These are phyloP conservation scores for Drymodes brunneopygia DNA, from an alignment of 2,113 vertebrate species.

Conservation along the genomic window DNA sequence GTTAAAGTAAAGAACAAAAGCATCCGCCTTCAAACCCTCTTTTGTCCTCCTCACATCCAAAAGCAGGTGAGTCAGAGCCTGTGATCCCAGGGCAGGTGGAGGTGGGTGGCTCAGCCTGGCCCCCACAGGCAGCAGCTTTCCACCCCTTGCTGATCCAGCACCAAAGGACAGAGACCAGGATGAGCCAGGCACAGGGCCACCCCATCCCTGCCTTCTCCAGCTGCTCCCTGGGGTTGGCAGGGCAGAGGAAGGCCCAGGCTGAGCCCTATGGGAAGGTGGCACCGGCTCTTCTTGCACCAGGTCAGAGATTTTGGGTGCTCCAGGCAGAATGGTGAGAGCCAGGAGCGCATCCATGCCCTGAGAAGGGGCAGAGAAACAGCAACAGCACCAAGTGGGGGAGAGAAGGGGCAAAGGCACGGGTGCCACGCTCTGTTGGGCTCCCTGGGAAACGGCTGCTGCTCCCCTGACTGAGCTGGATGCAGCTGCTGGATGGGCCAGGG, in stretches of 20 bases:
- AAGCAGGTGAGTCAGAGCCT: accelerated
- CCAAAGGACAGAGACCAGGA: accelerated
- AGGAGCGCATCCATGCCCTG: not conserved
- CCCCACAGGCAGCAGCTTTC: not conserved
- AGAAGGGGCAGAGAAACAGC: not conserved
- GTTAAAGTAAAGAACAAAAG: not conserved
- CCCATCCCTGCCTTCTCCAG: not conserved
- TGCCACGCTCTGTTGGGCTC: accelerated
- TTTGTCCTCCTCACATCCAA: not conserved
- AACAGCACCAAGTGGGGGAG: accelerated
- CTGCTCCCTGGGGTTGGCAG: not conserved
- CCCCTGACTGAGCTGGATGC: accelerated
- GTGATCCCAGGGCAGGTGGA: not conserved
- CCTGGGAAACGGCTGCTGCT: accelerated
- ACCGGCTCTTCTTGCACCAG: not conserved
- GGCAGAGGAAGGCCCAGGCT: accelerated
- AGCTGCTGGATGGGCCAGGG: not conserved
- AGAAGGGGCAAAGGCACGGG: not conserved
- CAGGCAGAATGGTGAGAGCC: accelerated
- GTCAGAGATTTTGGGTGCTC: not conserved
- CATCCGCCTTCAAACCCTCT: accelerated
- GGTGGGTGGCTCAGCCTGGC: not conserved
- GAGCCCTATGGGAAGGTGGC: accelerated
- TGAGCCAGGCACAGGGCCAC: not conserved
- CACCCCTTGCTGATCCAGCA: not conserved